Evolutionary conservation across 2,888 invertebrate species (phyloP).

Genomic region (Ptychoptera contaminata): DNA sequence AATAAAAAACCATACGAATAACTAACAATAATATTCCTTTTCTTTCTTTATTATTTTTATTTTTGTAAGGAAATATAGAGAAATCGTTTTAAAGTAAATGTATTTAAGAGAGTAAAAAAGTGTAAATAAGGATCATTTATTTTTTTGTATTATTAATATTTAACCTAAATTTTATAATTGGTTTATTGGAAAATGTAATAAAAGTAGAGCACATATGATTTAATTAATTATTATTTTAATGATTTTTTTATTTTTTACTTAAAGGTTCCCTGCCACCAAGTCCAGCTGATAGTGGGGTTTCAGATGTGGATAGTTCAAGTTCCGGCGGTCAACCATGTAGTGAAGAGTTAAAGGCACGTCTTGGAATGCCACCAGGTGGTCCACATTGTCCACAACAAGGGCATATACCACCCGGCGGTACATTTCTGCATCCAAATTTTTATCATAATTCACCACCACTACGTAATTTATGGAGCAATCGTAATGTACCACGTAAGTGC

Average conservation of each 20-base stretch:
- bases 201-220: not conserved
- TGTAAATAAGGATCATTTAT: not conserved
- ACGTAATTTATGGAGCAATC: slow-evolving; percentile 30
- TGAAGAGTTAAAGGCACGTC: slow-evolving; percentile 75
- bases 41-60: too few relatives aligned
- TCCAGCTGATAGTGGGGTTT: slow-evolving; percentile 93
- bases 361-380: slow-evolving; percentile 47
- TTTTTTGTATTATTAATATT: not conserved
- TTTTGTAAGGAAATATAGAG: too few relatives aligned
- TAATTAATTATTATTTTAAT: not conserved
- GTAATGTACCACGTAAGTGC: slow-evolving; percentile 31
- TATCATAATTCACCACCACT: slow-evolving; percentile 42
- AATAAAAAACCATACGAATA: too few relatives aligned
- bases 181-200: not conserved
- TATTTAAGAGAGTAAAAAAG: not conserved
- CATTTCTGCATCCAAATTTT: slow-evolving; percentile 48
- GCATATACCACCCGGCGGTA: slow-evolving; percentile 23
- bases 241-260: too few relatives aligned
- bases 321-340: slow-evolving; percentile 48
- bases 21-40: too few relatives aligned
- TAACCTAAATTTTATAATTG: not conserved
- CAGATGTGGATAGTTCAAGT: slow-evolving; percentile 91
- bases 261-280: slow-evolving; percentile 90
- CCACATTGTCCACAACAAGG: slow-evolving; percentile 29
- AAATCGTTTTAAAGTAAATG: not conserved